These are phyloP conservation scores for Lampris megalopsis DNA, from an alignment of 2,113 vertebrate species.

Conservation along the genomic window DNA sequence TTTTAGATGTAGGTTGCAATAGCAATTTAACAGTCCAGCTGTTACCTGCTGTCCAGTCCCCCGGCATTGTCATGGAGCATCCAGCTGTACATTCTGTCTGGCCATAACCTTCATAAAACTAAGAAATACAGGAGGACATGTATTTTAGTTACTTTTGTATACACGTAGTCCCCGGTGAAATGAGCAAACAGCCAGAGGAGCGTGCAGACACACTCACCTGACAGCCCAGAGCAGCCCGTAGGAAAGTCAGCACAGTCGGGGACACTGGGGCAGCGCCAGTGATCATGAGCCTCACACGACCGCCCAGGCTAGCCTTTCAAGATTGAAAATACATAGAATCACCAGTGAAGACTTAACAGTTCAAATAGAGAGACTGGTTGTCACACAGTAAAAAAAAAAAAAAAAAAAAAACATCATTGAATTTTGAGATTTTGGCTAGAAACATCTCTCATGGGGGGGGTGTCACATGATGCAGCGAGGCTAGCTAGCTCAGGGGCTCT, in stretches of 20 bases:
- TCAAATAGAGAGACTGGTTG: not conserved
- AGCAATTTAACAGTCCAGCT: not conserved
- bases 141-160: not conserved
- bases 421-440: no score
- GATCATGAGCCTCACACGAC: slow-evolving; percentile 90
- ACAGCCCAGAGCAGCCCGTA: slow-evolving; percentile 93
- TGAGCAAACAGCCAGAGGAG: not conserved
- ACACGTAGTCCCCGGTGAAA: not conserved
- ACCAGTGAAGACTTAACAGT: no score
- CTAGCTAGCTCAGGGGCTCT: no score
- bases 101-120: slow-evolving; percentile 99
- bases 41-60: slow-evolving; percentile 96
- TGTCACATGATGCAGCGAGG: no score
- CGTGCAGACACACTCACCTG: slow-evolving; percentile 84
- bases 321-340: slow-evolving; percentile 5
- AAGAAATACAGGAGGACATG: slow-evolving; percentile 4
- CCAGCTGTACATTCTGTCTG: slow-evolving; percentile 97
- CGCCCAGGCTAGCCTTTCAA: slow-evolving; percentile 91
- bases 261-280: slow-evolving; percentile 96
- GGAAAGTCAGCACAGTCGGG: slow-evolving; percentile 91
- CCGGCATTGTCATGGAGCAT: slow-evolving; percentile 89
- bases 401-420: no score
- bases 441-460: no score
- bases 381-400: not conserved
- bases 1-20: not conserved